These are phyloP conservation scores for Pycnomerus fuliginosus DNA, from an alignment of 2,888 invertebrate genomes.

Conservation along the genomic window DNA sequence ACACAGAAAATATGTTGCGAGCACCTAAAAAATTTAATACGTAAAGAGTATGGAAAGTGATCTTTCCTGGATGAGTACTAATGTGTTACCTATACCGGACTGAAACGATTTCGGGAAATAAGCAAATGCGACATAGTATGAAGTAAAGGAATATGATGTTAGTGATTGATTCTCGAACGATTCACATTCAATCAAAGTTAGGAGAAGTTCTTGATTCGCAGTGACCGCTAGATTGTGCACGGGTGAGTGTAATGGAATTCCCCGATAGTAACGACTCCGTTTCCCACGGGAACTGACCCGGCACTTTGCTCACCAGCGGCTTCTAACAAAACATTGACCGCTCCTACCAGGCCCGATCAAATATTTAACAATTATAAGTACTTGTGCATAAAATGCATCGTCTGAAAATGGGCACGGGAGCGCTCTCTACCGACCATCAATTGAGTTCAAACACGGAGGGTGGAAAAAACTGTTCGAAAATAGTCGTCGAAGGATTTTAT, in stretches of 20 bases:
- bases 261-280: slow-evolving; percentile 42
- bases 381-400: slow-evolving; percentile 21
- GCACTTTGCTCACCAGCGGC: slow-evolving; percentile 38
- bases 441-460: slow-evolving; percentile 8
- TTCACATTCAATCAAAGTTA: slow-evolving; percentile 47
- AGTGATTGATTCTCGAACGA: slow-evolving; percentile 41
- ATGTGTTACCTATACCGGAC: too few species aligned
- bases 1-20: too few species aligned
- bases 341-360: slow-evolving; percentile 40
- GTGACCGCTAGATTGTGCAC: slow-evolving; percentile 46
- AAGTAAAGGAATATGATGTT: slow-evolving; percentile 41
- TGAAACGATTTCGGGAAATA: too few species aligned
- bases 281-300: slow-evolving; percentile 47
- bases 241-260: slow-evolving; percentile 48
- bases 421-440: neutral
- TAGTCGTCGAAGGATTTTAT: slow-evolving; percentile 5
- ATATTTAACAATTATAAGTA: slow-evolving; percentile 39
- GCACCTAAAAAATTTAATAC: too few species aligned
- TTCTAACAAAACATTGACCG: slow-evolving; percentile 41
- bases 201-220: slow-evolving; percentile 43
- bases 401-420: neutral
- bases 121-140: too few species aligned
- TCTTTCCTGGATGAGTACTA: too few species aligned
- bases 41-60: too few species aligned
- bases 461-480: neutral